Evolutionary conservation across 2,888 invertebrate species (phyloP).

Genomic region (Microchrysa polita): DNA sequence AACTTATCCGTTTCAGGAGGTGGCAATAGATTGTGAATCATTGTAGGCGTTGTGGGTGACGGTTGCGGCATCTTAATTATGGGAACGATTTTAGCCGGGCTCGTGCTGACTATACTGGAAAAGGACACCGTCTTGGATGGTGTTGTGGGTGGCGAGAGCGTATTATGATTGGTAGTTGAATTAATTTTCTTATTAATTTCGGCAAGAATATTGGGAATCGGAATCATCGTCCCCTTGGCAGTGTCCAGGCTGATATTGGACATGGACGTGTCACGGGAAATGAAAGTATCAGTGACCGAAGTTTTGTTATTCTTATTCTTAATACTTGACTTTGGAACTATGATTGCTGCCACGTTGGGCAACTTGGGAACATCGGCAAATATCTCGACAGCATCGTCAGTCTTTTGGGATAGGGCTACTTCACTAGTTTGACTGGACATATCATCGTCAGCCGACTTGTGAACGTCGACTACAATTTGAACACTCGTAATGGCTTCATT

Average conservation of each 20-base stretch:
- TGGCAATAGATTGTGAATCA: not conserved
- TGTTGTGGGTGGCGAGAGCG: slow-evolving; percentile 5
- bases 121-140: slow-evolving; percentile 11
- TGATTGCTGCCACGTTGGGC: slow-evolving; percentile 79
- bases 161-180: slow-evolving; percentile 17
- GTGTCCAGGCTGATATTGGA: slow-evolving; percentile 1
- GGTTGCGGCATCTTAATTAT: slow-evolving; percentile 2
- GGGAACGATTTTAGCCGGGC: slow-evolving; percentile 13
- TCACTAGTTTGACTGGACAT: slow-evolving; percentile 45
- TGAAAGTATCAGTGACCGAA: slow-evolving; percentile 28
- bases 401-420: slow-evolving; percentile 57
- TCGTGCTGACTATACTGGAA: not conserved
- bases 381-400: slow-evolving; percentile 61
- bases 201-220: slow-evolving; percentile 60
- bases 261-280: slow-evolving; percentile 37
- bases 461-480: slow-evolving; percentile 68
- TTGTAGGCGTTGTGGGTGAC: not conserved
- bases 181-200: slow-evolving; percentile 62
- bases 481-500: slow-evolving; percentile 62
- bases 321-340: slow-evolving; percentile 68
- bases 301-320: slow-evolving; percentile 49
- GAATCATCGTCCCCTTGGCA: slow-evolving; percentile 52
- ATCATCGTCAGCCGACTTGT: slow-evolving; percentile 56
- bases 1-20: slow-evolving; percentile 52
- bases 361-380: slow-evolving; percentile 75